Evolutionary conservation across 2,797 vertebrate genomes (phyloP), one percentile per base, ranked within the genome.

Genomic region (Benthosema pterotum): DNA sequence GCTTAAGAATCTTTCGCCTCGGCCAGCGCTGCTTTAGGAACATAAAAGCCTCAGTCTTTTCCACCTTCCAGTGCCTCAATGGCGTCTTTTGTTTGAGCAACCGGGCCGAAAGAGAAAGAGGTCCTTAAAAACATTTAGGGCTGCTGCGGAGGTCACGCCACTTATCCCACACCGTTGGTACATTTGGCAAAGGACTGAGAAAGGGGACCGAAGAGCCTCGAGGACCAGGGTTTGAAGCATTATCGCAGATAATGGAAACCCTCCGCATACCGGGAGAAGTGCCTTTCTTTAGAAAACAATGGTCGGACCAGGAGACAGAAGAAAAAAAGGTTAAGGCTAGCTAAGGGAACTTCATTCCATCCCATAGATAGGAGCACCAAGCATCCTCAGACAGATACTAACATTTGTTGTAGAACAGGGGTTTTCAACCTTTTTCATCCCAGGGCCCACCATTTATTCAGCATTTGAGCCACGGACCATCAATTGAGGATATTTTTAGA

Each of bases 1-100:
- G 67, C 74, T 64, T 83, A 76, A 81, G 69, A 60, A 57, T 50
- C 59, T 4, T 59, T 65, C 67, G 77, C 71, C 69, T 53, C 52
- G 17, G 79, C 73, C 75, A 71, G 60, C 25, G 45, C 69, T 78
- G 60, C 56, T 69, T 62, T 52, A n/a, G 60, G 18, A 69, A 75
- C 75, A 88, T 81, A 88, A 88, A n/a, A 77, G 87, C 80, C 58
- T 75, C 74, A 83, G 75, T 89, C 80, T 89, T 82, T 60, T 42
- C 77, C 71, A 69, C 72, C 69, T 45, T 42, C 42, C 48, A 19
- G 15, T 49, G 14, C 74, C 84, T 89, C 87, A 91, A 90, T 89
- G 82, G 83, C 75, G 80, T 71, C 82, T 87, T 85, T 87, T 90
- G 84, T 89, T 67, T 71, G 50, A 49, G 62, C 72, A n/a, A n/a